A percentile compares a stretch with the other conserved stretches of the same genome.
phyloP scores from a whole-genome alignment of 2,888 invertebrate species.

The Dusona sp. region DNA sequence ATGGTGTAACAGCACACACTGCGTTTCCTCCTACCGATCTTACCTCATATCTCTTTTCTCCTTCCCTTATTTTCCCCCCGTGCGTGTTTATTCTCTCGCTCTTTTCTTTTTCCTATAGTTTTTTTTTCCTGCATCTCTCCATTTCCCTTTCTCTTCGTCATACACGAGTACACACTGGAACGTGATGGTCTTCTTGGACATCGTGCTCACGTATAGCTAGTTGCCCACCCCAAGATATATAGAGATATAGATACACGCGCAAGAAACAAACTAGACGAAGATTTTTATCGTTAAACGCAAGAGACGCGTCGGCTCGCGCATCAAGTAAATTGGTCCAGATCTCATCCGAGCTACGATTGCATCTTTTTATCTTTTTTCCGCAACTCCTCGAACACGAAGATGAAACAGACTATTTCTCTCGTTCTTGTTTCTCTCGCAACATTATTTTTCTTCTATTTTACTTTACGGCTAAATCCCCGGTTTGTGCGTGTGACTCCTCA shows the following conservation, averaged over 20 bases:
- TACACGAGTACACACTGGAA: conserved; percentile 9
- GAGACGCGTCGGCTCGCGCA: conserved; percentile 45
- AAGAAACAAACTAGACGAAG: conserved; percentile 66
- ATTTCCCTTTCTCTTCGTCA: conserved; percentile 47
- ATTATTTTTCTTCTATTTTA: conserved; percentile 9
- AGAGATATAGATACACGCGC: neutral
- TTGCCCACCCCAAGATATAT: neutral
- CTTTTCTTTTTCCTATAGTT: conserved; percentile 67
- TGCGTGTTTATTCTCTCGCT: conserved; percentile 26
- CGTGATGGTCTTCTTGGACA: conserved; percentile 19
- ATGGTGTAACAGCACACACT: conserved; percentile 37
- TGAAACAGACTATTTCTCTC: neutral
- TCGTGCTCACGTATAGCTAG: conserved; percentile 11
- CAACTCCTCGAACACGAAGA: neutral
- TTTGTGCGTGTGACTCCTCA: conserved; percentile 44
- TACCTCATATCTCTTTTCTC: conserved; percentile 44
- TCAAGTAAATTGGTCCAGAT: conserved; percentile 76
- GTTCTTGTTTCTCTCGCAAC: conserved; percentile 2
- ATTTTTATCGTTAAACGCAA: conserved; percentile 64
- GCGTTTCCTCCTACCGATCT: conserved; percentile 58
- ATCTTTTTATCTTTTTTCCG: conserved; percentile 23
- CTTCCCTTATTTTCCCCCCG: conserved; percentile 13
- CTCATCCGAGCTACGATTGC: conserved; percentile 70
- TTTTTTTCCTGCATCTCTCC: conserved; percentile 63
- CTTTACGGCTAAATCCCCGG: conserved; percentile 54